These are phyloP conservation scores for Maconellicoccus hirsutus DNA, from an alignment of 1,140 invertebrate genomes.

Conservation along the genomic window DNA sequence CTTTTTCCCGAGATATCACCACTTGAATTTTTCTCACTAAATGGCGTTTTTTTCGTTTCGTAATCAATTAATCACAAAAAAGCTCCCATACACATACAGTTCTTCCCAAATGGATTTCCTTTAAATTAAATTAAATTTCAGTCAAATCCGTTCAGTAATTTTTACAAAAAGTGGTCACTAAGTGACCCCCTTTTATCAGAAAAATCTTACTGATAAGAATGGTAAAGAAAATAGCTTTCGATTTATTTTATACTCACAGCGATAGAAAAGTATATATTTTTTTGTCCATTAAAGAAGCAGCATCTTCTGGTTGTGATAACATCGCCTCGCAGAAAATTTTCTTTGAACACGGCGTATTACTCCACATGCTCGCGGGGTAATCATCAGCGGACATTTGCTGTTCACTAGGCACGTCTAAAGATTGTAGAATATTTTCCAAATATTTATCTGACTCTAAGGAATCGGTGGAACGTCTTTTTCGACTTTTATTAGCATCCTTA, in stretches of 20 bases:
- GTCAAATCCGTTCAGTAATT: too few relatives aligned
- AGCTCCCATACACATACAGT: too few relatives aligned
- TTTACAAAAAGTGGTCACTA: too few relatives aligned
- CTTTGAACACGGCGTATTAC: conserved; percentile 59
- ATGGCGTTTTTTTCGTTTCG: too few relatives aligned
- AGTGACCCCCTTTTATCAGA: too few relatives aligned
- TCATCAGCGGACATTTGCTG: conserved; percentile 32
- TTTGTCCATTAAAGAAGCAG: conserved; percentile 59
- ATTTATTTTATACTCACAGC: conserved; percentile 60
- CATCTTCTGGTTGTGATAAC: conserved; percentile 48
- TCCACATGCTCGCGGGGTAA: conserved; percentile 46
- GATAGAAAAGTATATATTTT: conserved; percentile 55
- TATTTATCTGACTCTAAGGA: background rate
- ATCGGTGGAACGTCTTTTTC: background rate
- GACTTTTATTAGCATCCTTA: background rate
- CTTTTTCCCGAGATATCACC: too few relatives aligned
- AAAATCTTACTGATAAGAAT: too few relatives aligned
- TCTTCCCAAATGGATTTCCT: too few relatives aligned
- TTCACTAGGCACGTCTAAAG: conserved; percentile 38
- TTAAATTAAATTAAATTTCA: too few relatives aligned
- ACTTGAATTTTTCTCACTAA: too few relatives aligned
- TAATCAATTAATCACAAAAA: too few relatives aligned
- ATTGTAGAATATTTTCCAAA: conserved; percentile 1
- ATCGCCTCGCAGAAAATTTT: conserved; percentile 61
- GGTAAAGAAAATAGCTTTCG: too few relatives aligned